A percentile compares a stretch with the other conserved stretches of the same genome.
Evolutionary conservation across 1,140 invertebrate species (phyloP).

Genomic region (Saccostrea echinata): DNA sequence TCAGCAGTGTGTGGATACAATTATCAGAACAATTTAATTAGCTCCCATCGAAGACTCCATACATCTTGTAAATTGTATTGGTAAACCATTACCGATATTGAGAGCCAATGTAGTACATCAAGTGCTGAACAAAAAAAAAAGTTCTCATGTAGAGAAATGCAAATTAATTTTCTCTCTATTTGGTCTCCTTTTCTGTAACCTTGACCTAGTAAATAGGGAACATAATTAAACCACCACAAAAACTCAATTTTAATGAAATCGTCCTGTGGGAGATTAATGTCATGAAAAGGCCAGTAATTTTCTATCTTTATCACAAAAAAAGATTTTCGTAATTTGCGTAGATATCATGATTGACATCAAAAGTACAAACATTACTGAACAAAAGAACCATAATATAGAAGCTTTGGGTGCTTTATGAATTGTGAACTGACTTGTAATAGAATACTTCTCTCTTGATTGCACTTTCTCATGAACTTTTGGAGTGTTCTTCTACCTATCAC

Average conservation of each 20-base stretch:
- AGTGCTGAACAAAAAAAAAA: neutral
- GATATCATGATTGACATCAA: neutral
- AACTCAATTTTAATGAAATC: neutral
- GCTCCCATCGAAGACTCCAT: neutral
- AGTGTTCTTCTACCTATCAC: neutral
- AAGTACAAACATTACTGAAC: neutral
- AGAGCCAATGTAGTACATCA: slow-evolving; percentile 3
- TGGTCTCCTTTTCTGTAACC: neutral
- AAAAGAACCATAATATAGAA: neutral
- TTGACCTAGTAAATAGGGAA: neutral
- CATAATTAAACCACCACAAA: neutral
- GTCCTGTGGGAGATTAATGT: neutral
- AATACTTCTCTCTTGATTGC: neutral
- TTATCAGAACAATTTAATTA: slow-evolving; percentile 21
- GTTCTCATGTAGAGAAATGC: slow-evolving; percentile 25
- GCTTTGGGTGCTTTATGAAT: neutral
- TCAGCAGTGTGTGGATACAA: neutral
- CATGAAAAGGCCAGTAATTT: neutral
- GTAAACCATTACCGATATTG: slow-evolving; percentile 11
- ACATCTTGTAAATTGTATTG: slow-evolving; percentile 15
- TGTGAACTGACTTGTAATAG: neutral
- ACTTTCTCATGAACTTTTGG: neutral
- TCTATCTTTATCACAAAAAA: neutral
- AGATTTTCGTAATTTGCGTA: neutral
- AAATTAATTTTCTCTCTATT: slow-evolving; percentile 14